Conservation (phyloP, 2,113 vertebrate genomes). For the Albula goreensis region DNA sequence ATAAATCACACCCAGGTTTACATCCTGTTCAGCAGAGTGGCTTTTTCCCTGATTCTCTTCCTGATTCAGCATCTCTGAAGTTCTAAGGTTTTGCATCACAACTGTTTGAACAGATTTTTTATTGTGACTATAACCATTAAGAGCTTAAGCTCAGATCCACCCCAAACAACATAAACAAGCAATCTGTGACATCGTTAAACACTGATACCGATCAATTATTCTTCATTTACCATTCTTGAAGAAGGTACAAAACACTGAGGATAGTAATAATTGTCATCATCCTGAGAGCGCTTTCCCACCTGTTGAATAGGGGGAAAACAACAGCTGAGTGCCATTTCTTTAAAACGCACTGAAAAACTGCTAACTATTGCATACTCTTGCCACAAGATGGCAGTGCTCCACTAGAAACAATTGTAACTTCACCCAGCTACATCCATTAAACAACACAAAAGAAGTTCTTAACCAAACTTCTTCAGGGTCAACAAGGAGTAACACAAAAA, state of each 20-base stretch:
- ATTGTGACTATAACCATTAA: neutral
- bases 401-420: neutral
- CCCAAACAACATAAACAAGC: neutral
- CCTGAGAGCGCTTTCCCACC: constrained; percentile 39
- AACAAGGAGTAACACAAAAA: too few species aligned
- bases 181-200: neutral
- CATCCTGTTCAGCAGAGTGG: too few species aligned
- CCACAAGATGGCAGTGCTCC: constrained; percentile 48
- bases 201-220: neutral
- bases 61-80: too few species aligned
- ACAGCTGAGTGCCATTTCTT: neutral
- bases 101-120: neutral
- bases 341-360: neutral
- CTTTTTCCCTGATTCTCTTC: too few species aligned
- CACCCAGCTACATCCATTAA: too few species aligned
- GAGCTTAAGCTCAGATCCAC: too few species aligned
- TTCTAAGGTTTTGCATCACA: neutral
- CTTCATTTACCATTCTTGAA: constrained; percentile 58
- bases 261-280: constrained; percentile 48
- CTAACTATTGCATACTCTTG: constrained; percentile 19
- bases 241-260: constrained; percentile 65
- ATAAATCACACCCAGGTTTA: too few species aligned
- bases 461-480: too few species aligned
- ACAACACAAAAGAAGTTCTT: too few species aligned
- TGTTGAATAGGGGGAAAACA: constrained; percentile 35